Conservation (phyloP, 2,797 vertebrate species). For the Chelidonichthys spinosus region DNA sequence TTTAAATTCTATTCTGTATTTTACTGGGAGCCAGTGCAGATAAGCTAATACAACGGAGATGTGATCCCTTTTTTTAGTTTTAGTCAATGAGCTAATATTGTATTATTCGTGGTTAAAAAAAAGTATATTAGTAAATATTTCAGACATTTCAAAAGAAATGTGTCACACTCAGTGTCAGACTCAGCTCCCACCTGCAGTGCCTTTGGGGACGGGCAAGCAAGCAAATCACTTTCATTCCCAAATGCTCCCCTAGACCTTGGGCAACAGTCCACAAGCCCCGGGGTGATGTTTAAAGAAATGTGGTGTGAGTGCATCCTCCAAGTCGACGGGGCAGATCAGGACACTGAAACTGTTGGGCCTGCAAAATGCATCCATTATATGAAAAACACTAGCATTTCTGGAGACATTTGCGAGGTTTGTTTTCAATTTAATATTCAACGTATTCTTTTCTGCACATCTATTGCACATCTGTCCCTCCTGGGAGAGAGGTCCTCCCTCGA, state of each 20-base stretch:
- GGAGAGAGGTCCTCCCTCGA: background rate
- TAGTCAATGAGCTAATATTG: too few relatives aligned
- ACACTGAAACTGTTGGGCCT: constrained; percentile 6
- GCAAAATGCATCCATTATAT: constrained; percentile 1
- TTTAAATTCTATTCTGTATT: too few relatives aligned
- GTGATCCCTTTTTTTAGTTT: too few relatives aligned
- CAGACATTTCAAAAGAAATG: constrained; percentile 7
- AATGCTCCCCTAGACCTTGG: constrained; percentile 23
- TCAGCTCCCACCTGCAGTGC: constrained; percentile 42
- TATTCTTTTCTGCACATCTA: background rate
- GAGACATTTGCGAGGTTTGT: background rate
- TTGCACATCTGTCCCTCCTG: background rate
- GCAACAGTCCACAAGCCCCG: constrained; percentile 25
- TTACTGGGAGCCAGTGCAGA: too few relatives aligned
- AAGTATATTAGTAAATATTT: background rate
- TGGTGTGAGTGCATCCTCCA: constrained; percentile 17
- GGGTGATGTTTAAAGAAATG: constrained; percentile 49
- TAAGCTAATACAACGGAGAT: too few relatives aligned
- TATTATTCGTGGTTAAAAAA: too few relatives aligned
- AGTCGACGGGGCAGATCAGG: constrained; percentile 7
- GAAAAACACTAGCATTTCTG: background rate
- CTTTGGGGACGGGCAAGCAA: constrained; percentile 19
- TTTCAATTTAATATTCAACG: background rate
- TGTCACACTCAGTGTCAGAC: background rate
- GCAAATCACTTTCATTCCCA: constrained; percentile 37